Conservation (phyloP, 2,113 vertebrate genomes). For the Vidua macroura region DNA sequence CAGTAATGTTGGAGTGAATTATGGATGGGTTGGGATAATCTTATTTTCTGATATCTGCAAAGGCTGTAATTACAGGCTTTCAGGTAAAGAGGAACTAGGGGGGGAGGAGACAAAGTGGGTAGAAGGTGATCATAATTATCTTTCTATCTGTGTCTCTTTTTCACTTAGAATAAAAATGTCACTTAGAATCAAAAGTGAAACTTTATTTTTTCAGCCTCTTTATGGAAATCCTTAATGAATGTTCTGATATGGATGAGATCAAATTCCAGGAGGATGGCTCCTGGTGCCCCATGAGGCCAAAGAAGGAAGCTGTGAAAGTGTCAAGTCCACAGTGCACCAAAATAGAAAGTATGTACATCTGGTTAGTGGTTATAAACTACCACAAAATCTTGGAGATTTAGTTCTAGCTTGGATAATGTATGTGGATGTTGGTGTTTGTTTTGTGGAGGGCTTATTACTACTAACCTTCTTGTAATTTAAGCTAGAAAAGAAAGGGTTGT, state of each 20-base stretch:
- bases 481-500: not conserved
- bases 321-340: slow-evolving; percentile 81
- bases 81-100: not conserved
- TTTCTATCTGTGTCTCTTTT: not conserved
- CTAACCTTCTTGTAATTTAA: not conserved
- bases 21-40: not conserved
- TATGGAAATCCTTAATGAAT: slow-evolving; percentile 95
- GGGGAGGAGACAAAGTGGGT: not conserved
- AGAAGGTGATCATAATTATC: not conserved
- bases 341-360: slow-evolving; percentile 83
- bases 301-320: slow-evolving; percentile 90
- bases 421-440: not conserved
- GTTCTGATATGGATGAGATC: slow-evolving; percentile 95
- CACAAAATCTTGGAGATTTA: not conserved
- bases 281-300: slow-evolving; percentile 98
- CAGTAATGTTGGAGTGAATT: not conserved
- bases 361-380: not conserved
- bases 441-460: not conserved
- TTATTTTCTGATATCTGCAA: not conserved
- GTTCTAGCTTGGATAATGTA: not conserved
- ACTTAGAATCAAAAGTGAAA: not conserved
- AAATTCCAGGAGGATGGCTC: slow-evolving; percentile 97
- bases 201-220: slow-evolving; percentile 82
- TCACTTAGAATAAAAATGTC: not conserved
- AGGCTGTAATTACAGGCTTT: not conserved